Conservation (phyloP, 2,797 vertebrate species). For the Distichodus sexfasciatus region DNA sequence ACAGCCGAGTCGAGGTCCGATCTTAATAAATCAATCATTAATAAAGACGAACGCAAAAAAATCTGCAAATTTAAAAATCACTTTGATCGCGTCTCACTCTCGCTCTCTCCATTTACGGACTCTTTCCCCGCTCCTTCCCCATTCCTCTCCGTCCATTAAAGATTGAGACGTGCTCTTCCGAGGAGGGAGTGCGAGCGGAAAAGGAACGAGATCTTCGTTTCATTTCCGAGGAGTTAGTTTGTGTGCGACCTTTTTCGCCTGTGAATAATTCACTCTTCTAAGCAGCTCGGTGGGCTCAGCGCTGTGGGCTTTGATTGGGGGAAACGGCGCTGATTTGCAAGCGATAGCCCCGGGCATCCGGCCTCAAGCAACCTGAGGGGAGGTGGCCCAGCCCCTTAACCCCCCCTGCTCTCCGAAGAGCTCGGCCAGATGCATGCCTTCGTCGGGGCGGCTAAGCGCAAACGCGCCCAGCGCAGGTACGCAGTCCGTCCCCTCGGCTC, state of each 20-base stretch:
- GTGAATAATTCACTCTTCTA: slow-evolving; percentile 79
- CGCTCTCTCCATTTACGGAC: slow-evolving; percentile 26
- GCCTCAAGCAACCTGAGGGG: slow-evolving; percentile 69
- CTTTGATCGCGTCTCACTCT: slow-evolving; percentile 64
- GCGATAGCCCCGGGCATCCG: slow-evolving; percentile 72
- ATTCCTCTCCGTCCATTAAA: slow-evolving; percentile 65
- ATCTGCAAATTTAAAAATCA: slow-evolving; percentile 58
- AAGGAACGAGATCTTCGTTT: slow-evolving; percentile 39
- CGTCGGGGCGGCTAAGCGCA: slow-evolving; percentile 51
- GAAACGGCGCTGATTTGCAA: slow-evolving; percentile 74
- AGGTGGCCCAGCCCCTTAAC: slow-evolving; percentile 26
- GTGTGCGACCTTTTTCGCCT: slow-evolving; percentile 61
- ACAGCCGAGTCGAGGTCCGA: slow-evolving; percentile 58
- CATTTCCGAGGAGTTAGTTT: slow-evolving; percentile 53
- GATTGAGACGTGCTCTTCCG: slow-evolving; percentile 67
- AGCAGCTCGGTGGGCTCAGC: slow-evolving; percentile 69
- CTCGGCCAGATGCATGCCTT: slow-evolving; percentile 55
- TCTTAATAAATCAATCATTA: slow-evolving; percentile 67
- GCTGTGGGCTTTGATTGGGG: slow-evolving; percentile 74
- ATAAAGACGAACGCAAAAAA: slow-evolving; percentile 64
- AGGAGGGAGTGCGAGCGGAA: slow-evolving; percentile 42
- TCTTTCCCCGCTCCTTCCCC: slow-evolving; percentile 42
- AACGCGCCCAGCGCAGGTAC: slow-evolving; percentile 44
- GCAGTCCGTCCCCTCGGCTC: not conserved
- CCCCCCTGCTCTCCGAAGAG: slow-evolving; percentile 51